phyloP scores from a whole-genome alignment of 2,888 invertebrate genomes.

The Ypsolopha scabrella region DNA sequence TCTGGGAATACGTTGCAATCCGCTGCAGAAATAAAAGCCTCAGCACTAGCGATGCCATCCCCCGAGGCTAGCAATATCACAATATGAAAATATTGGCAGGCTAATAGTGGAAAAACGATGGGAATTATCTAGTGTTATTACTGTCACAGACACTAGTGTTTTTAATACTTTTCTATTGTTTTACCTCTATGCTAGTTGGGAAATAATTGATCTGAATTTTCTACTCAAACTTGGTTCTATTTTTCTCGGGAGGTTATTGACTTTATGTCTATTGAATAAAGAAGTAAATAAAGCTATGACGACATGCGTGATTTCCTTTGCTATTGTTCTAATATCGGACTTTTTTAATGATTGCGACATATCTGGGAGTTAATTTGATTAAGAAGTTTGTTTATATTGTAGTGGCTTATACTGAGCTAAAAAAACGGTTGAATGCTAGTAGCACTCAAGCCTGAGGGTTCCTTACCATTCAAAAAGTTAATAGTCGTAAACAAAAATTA shows the following conservation, averaged over 20 bases:
- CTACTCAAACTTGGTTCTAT: neutral
- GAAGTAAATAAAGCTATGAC: too few species aligned
- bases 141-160: neutral
- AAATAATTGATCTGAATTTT: neutral
- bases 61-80: neutral
- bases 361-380: too few species aligned
- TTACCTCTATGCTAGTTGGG: neutral
- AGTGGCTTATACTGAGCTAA: too few species aligned
- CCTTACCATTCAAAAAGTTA: too few species aligned
- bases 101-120: neutral
- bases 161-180: neutral
- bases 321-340: too few species aligned
- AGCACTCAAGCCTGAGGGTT: too few species aligned
- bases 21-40: neutral
- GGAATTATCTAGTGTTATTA: neutral
- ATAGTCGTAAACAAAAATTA: too few species aligned
- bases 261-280: neutral
- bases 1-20: slow-evolving; percentile 8
- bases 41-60: neutral
- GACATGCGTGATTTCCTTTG: too few species aligned
- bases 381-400: too few species aligned
- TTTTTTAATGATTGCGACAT: too few species aligned
- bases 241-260: neutral
- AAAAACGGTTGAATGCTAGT: too few species aligned
- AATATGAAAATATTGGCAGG: slow-evolving; percentile 1